Evolutionary conservation across 53 echinoderm and acorn worm genomes (phyloP).

Genomic region (Zoroaster sp.): DNA sequence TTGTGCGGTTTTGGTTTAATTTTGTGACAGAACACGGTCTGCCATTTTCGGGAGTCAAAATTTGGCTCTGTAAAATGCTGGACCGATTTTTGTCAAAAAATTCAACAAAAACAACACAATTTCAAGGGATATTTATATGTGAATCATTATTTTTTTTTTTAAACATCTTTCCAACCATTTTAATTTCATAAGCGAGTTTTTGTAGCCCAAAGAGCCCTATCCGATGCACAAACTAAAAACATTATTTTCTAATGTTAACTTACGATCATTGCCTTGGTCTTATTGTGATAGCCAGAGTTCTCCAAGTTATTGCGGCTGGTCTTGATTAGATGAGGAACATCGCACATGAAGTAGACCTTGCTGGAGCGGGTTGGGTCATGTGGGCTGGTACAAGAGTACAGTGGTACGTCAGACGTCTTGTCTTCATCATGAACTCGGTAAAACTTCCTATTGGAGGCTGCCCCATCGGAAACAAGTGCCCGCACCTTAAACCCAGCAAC

Average conservation of each 20-base stretch:
- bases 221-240: background rate
- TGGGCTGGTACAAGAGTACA: background rate
- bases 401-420: background rate
- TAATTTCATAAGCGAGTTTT: no score
- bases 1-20: no score
- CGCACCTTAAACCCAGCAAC: conserved; percentile 30
- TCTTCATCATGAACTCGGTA: background rate
- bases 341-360: conserved; percentile 50
- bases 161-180: no score
- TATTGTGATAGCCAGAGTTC: conserved; percentile 23
- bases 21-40: no score
- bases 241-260: background rate
- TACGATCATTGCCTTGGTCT: background rate
- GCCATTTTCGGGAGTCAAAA: no score
- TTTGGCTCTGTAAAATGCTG: no score
- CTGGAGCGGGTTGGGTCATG: background rate
- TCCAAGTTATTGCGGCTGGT: conserved; percentile 28
- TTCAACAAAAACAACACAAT: no score
- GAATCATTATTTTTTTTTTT: no score
- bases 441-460: conserved; percentile 28
- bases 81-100: no score
- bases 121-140: no score
- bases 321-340: no score
- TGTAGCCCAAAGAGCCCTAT: no score
- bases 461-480: conserved; percentile 24